A percentile compares a stretch with the other conserved stretches of the same genome.
Evolutionary conservation across 2,888 invertebrate species (phyloP).

Genomic region (Hirtodrosophila duncani): DNA sequence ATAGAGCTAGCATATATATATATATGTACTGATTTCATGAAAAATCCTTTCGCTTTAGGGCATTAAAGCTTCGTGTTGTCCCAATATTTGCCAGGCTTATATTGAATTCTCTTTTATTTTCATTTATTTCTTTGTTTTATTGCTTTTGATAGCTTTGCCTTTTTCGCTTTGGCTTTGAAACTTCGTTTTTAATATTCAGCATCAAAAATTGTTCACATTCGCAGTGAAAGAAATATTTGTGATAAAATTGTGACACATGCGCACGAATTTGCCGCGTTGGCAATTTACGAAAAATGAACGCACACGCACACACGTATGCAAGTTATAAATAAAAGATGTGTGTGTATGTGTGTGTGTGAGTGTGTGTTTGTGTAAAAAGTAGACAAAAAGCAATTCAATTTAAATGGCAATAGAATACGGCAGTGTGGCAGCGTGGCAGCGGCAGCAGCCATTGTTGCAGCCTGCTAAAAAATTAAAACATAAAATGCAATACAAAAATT

Average conservation of each 20-base stretch:
- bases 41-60: constrained; percentile 7
- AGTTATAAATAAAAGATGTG: constrained; percentile 60
- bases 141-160: constrained; percentile 23
- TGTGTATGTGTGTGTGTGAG: too few relatives aligned
- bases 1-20: too few relatives aligned
- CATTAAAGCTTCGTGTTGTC: constrained; percentile 12
- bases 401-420: constrained; percentile 64
- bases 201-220: constrained; percentile 18
- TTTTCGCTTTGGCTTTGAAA: constrained; percentile 42
- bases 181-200: constrained; percentile 65
- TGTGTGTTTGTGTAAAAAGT: constrained; percentile 41
- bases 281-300: constrained; percentile 35
- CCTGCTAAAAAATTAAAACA: constrained; percentile 63
- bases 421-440: constrained; percentile 47
- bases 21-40: too few relatives aligned
- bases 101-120: constrained; percentile 15
- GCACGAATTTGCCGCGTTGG: constrained; percentile 64
- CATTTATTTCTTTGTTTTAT: constrained; percentile 20
- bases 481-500: constrained; percentile 58
- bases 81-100: constrained; percentile 14
- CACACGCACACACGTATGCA: constrained; percentile 5
- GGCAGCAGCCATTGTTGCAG: constrained; percentile 41
- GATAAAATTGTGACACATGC: constrained; percentile 65
- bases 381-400: constrained; percentile 66
- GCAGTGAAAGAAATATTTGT: constrained; percentile 30